These are phyloP conservation scores for Nematopogon swammerdamellus DNA, from an alignment of 2,888 invertebrate genomes.

Conservation along the genomic window DNA sequence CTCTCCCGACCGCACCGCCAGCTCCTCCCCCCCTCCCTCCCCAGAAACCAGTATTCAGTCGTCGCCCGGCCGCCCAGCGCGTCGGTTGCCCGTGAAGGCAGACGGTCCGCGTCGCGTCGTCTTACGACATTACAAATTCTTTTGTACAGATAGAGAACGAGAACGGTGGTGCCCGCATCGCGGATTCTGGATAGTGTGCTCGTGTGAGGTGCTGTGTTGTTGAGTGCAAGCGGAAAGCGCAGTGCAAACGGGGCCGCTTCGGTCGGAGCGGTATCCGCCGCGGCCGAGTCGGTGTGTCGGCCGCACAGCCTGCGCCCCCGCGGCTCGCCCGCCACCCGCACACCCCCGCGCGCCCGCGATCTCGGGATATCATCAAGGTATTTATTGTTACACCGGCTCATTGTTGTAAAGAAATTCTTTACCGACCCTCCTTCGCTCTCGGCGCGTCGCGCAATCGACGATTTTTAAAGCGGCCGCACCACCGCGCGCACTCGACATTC, in stretches of 20 bases:
- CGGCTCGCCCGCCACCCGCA: constrained; percentile 45
- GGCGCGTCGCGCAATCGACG: constrained; percentile 21
- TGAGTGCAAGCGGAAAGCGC: constrained; percentile 23
- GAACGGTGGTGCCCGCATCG: constrained; percentile 15
- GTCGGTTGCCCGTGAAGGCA: constrained; percentile 28
- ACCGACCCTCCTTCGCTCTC: too few species aligned
- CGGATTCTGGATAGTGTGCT: constrained; percentile 12
- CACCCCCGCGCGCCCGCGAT: constrained; percentile 34
- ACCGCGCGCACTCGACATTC: constrained; percentile 6
- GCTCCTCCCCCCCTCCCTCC: constrained; percentile 19
- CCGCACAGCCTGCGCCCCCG: not conserved
- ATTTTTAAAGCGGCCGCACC: not conserved
- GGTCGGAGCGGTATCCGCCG: not conserved
- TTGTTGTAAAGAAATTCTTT: constrained; percentile 53
- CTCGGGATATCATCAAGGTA: constrained; percentile 58
- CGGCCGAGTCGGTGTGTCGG: not conserved
- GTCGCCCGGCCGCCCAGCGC: constrained; percentile 49
- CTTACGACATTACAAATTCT: constrained; percentile 43
- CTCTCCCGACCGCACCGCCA: constrained; percentile 14
- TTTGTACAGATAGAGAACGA: constrained; percentile 36
- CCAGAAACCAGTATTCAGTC: constrained; percentile 50
- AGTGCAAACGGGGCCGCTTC: not conserved
- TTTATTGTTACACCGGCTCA: constrained; percentile 55
- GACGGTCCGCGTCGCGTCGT: constrained; percentile 28
- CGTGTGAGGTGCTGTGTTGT: constrained; percentile 50